Evolutionary conservation across 2,113 vertebrate genomes (phyloP), one percentile per base, ranked within the genome.

Genomic region (Vireo altiloquus): DNA sequence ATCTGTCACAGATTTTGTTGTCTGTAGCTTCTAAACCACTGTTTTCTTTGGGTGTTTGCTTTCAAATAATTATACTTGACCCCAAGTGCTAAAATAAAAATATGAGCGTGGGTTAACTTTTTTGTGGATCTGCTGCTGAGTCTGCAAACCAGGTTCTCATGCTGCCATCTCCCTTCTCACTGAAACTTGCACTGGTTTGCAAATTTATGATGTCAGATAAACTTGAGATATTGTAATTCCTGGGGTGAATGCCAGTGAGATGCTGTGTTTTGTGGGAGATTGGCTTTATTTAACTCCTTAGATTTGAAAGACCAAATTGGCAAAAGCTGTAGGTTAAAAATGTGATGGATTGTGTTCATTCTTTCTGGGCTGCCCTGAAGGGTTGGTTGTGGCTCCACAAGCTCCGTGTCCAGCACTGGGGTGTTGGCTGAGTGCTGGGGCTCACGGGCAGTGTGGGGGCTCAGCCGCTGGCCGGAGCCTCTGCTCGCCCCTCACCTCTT

Each of bases 401-500:
- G 44, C 39, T 59, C 33, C 4, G 35, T 18, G 28, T 80, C 33
- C 1, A 5, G 25, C 4, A 4, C 35, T 7, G 37, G 40, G 46
- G 17, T 35, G 8, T 15, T 20, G 61, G 46, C 46, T 2, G 31
- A 31, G 64, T 0, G 0, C n/a, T 11, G 60, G 14, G 23, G 37
- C 66, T 76, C 2, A 0, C 3, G 0, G 49, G 42, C 47, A 11
- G 25, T 17, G 5, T 28, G 0, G 15, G 25, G 44, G 4, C 40
- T 42, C 40, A 42, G 40, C 40, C 14, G 40, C 40, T 42, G 40
- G 39, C 39, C 12, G 39, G 39, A 39, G 39, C 39, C 39, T 39
- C 39, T 39, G 39, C 39, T 39, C 39, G 12, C 39, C 39, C 39
- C 39, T 39, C 39, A 12, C 39, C 39, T 39, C 30, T n/a, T 44